phyloP scores from a whole-genome alignment of 2,797 vertebrate genomes.

The Adrianichthys oophorus region DNA sequence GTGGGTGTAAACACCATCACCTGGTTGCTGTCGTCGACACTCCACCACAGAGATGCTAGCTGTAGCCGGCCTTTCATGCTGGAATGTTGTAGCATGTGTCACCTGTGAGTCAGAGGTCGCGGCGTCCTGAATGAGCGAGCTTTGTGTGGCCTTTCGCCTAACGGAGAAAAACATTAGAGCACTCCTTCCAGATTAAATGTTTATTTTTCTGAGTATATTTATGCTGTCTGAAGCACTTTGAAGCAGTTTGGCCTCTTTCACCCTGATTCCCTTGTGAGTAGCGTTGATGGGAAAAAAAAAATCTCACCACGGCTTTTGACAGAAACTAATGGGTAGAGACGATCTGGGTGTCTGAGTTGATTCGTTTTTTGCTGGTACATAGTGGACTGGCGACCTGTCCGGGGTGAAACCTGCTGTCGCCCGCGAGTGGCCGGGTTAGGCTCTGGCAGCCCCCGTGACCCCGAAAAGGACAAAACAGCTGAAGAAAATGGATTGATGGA shows the following conservation, averaged over 20 bases:
- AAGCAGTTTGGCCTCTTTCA: constrained; percentile 67
- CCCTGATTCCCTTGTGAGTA: constrained; percentile 37
- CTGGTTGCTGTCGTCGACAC: constrained; percentile 28
- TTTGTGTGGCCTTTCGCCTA: constrained; percentile 38
- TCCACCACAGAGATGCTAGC: constrained; percentile 37
- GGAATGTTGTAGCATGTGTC: constrained; percentile 10
- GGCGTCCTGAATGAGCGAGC: constrained; percentile 24
- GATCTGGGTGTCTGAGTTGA: constrained; percentile 8
- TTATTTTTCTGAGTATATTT: constrained; percentile 74
- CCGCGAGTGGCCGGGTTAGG: too few species aligned
- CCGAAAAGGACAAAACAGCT: too few species aligned
- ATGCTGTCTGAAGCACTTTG: constrained; percentile 65
- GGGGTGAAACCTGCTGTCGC: too few species aligned
- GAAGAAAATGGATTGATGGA: too few species aligned
- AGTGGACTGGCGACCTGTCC: too few species aligned
- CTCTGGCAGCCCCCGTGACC: too few species aligned
- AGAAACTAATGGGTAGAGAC: constrained; percentile 32
- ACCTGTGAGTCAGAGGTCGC: constrained; percentile 36
- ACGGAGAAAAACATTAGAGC: constrained; percentile 60
- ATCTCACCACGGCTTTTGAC: constrained; percentile 21
- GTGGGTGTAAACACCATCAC: constrained; percentile 58
- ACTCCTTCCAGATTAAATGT: constrained; percentile 59
- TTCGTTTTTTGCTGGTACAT: too few species aligned
- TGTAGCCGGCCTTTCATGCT: constrained; percentile 37
- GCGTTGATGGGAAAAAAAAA: constrained; percentile 17